A percentile compares a stretch with the other conserved stretches of the same genome.
Evolutionary conservation across 2,888 invertebrate genomes (phyloP).

Genomic region (Cylloceria caligata): DNA sequence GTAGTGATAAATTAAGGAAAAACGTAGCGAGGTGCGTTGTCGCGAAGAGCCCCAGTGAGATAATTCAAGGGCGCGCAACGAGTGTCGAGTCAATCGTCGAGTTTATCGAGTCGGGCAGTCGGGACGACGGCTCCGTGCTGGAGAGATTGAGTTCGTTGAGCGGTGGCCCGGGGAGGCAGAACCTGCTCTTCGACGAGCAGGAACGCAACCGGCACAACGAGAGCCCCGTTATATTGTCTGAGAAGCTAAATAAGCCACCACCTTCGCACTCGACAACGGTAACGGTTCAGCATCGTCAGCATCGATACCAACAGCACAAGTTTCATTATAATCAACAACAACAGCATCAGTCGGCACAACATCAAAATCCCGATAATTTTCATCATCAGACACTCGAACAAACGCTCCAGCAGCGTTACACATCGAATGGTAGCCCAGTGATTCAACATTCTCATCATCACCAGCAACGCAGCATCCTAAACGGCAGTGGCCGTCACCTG

Average conservation of each 20-base stretch:
- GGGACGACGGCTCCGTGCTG: constrained; percentile 83
- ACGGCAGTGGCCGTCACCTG: constrained; percentile 28
- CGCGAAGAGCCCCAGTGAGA: constrained; percentile 76
- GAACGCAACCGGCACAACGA: constrained; percentile 83
- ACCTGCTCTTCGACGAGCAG: constrained; percentile 83
- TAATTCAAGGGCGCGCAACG: constrained; percentile 66
- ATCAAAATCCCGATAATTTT: constrained; percentile 53
- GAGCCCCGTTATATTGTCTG: constrained; percentile 83
- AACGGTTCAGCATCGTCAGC: constrained; percentile 74
- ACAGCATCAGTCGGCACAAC: constrained; percentile 65
- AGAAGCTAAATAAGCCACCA: constrained; percentile 81
- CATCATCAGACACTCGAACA: constrained; percentile 60
- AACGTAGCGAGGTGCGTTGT: constrained; percentile 85
- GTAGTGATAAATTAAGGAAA: constrained; percentile 80
- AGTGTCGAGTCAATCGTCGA: constrained; percentile 74
- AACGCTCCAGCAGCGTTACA: constrained; percentile 57
- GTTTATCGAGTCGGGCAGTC: constrained; percentile 79
- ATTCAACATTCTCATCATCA: constrained; percentile 71
- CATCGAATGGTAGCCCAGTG: constrained; percentile 70
- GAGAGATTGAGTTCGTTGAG: constrained; percentile 84
- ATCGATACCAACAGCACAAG: constrained; percentile 73
- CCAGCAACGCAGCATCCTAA: constrained; percentile 48
- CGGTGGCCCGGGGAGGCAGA: constrained; percentile 81
- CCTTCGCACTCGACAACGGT: constrained; percentile 45
- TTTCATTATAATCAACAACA: constrained; percentile 74